Base-by-base conservation (phyloP, 1,140 invertebrate species). In the Campodea augens region DNA sequence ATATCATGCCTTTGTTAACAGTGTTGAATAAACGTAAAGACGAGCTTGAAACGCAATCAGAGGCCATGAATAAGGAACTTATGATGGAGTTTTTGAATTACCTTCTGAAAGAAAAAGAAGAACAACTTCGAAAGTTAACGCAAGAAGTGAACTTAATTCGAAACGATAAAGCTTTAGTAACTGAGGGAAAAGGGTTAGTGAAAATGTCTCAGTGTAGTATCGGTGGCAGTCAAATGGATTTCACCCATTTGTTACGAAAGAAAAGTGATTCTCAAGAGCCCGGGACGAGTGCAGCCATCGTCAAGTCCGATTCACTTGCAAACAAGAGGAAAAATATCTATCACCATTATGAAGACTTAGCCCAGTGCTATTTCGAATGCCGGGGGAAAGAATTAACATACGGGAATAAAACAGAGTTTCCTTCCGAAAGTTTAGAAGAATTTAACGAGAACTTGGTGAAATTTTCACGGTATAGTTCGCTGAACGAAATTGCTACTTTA, bases 281-380 rank as follows among this genome's bases (percentile, higher is more conserved):
- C 1, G 27, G 38, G 12, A 38, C 51, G 21, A 46, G 43, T 24
- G 13, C 64, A 57, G n/a, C 69, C 67, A 52, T 19, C 57, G 45
- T 49, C 19, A 48, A 52, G 39, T 41, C 52, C 20, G 37, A 51
- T 13, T 50, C 69, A 1, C 58, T 83, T 18, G 71, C 79, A 2
- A 63, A 73, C 10, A 64, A 83, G 25, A 71, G 81, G 53, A 73
- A 79, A 48, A 66, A 83, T 46, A 77, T 92, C 66, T 74, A 83
- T 51, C 74, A 77, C 7, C 86, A 93, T 64, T 91, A 91, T 63
- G 81, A 89, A 48, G 87, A 92, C 59, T 81, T 93, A 56, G 80
- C 85, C 36, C 73, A 84, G 55, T 85, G 82, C 55, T 95, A 92
- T 60, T 83, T 90, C 55, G 70, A 73, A 15, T 72, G 75, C 13